These are phyloP conservation scores for Hycleus phaleratus DNA, from an alignment of 1,140 invertebrate genomes.

Conservation along the genomic window DNA sequence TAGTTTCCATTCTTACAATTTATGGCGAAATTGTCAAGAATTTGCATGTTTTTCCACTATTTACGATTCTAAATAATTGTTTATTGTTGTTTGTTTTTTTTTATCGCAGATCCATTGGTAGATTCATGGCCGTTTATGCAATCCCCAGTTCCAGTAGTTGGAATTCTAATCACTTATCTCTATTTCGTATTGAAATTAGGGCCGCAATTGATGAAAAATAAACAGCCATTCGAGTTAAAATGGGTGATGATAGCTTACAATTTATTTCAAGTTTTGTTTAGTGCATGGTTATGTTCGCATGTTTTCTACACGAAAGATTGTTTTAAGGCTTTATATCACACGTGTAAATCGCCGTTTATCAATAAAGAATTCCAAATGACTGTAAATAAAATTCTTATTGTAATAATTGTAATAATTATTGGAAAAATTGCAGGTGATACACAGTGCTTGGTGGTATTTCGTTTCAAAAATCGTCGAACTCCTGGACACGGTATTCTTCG, in stretches of 20 bases:
- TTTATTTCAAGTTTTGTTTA: conserved; percentile 55
- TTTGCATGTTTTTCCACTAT: too few relatives aligned
- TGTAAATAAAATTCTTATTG: conserved; percentile 10
- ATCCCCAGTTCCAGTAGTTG: conserved; percentile 56
- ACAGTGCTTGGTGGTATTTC: conserved; percentile 44
- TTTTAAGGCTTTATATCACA: conserved; percentile 11
- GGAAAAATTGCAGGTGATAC: conserved; percentile 39
- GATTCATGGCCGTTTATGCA: conserved; percentile 68
- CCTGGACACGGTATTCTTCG: conserved; percentile 74
- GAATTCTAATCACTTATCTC: conserved; percentile 54
- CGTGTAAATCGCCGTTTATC: conserved; percentile 24
- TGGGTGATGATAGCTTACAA: conserved; percentile 61
- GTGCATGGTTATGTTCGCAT: conserved; percentile 35
- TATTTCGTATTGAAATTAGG: conserved; percentile 61
- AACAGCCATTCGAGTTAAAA: conserved; percentile 56
- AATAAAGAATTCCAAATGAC: conserved; percentile 26
- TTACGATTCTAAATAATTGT: not conserved
- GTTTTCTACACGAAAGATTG: conserved; percentile 29
- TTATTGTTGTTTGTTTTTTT: conserved; percentile 21
- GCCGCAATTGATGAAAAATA: conserved; percentile 61
- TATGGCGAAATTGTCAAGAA: too few relatives aligned
- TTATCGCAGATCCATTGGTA: conserved; percentile 39
- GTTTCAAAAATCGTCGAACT: conserved; percentile 55
- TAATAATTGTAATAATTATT: not conserved
- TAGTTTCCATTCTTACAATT: too few relatives aligned